These are phyloP conservation scores for Hemitrygon akajei DNA, from an alignment of 2,797 vertebrate species.

Conservation along the genomic window DNA sequence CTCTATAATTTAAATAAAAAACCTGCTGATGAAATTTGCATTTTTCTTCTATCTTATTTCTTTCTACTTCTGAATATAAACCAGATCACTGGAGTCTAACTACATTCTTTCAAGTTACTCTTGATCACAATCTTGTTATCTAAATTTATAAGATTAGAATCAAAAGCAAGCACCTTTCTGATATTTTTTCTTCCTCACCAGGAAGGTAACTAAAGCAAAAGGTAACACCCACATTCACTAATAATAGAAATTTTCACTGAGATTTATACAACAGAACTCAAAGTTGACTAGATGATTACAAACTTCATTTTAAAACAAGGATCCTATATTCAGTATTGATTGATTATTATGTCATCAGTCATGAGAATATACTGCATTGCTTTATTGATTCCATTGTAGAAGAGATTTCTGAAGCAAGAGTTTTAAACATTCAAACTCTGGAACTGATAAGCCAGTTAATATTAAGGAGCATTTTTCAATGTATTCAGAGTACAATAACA, in stretches of 20 bases:
- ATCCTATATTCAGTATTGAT: neutral
- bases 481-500: neutral
- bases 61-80: neutral
- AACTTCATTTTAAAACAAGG: neutral
- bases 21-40: neutral
- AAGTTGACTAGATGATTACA: neutral
- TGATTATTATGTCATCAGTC: neutral
- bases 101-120: neutral
- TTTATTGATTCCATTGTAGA: neutral
- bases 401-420: neutral
- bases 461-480: neutral
- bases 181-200: neutral
- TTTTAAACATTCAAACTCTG: slow-evolving; percentile 1
- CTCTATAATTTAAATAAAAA: neutral
- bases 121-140: neutral
- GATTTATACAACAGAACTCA: neutral
- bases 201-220: neutral
- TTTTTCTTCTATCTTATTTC: neutral
- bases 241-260: neutral
- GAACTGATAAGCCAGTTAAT: neutral
- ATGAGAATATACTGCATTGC: too few species aligned
- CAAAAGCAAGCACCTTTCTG: neutral
- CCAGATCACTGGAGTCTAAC: neutral
- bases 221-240: neutral
- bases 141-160: neutral